Base-by-base conservation (phyloP, 2,888 invertebrate genomes). In the Trilocha varians region DNA sequence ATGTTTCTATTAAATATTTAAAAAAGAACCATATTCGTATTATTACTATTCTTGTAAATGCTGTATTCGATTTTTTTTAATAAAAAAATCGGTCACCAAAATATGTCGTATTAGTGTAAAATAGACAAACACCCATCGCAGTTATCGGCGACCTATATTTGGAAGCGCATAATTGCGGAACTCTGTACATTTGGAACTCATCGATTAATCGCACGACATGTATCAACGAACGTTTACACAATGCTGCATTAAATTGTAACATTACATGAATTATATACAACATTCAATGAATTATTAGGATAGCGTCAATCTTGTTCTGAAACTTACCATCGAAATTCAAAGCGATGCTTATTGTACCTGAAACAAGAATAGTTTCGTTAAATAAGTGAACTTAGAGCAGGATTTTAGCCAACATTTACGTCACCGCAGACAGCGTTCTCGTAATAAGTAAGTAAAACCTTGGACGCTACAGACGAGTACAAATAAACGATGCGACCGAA, bases 141-240 rank as follows among this genome's bases (percentile, higher is more conserved):
- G 61, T 67, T 69, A 71, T 69, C 68, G 54, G 41, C 48, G 68
- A 71, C 69, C 70, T 59, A 69, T 65, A 25, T 68, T 71, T 48
- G 55, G 50, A 51, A 47, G 55, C 59, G 62, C 62, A 68, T 68
- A 68, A 69, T 66, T 66, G 69, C 56, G 59, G 50, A 53, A 51
- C 50, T 50, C 48, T 50, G 53, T 52, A 49, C 55, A 47, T 49
- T 54, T 52, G 49, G 49, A 53, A 51, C 52, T 52, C 52, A 62
- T 61, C 18, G 36, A 25, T 25, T 25, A 25, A 25, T 25, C 25
- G 25, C 11, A 25, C 11, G 3, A 2, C 25, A 25, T 25, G 25
- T 25, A 11, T 25, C 25, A 11, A 11, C 25, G 25, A 25, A 6
- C n/a, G n/a, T n/a, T n/a, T n/a, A n/a, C n/a, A n/a, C n/a, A n/a